Base-by-base conservation (phyloP, 2,888 invertebrate genomes). In the Conomelus anceps region DNA sequence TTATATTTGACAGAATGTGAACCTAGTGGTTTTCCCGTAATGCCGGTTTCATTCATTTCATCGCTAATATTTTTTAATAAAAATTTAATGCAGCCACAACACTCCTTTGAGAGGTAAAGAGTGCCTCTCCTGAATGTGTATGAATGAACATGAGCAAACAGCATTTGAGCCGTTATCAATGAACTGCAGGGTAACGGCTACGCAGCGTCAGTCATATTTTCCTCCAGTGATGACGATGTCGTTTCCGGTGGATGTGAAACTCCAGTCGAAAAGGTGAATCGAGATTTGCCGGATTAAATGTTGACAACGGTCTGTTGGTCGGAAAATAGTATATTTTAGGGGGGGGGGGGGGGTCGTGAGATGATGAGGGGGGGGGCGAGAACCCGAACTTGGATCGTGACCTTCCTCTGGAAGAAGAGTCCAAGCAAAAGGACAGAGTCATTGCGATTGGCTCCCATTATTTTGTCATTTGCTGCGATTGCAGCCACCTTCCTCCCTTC, bases 381-480 rank as follows among this genome's bases (percentile, higher is more conserved):
- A n/a, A 63, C n/a, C n/a, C 63, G n/a, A 63, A 63, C 63, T 63
- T 1, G 3, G 63, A 63, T 63, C 63, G 63, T 63, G 63, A 63
- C 63, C 63, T 63, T 63, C 63, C 63, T 63, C 34, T n/a, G 63
- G n/a, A 63, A 63, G 63, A 63, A n/a, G n/a, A 63, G 63, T 63
- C 84, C 89, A 87, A 87, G 87, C 88, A 90, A 90, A 90, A 90
- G 88, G 90, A 89, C 90, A 90, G 22, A 85, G 90, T 90, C 89
- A 89, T 90, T 85, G 85, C 89, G 89, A 90, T 89, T 88, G 90
- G 89, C 87, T 89, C 88, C 89, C 89, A 89, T 89, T 90, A 90
- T 90, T 90, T 90, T 90, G 90, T 90, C 90, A 89, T 89, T 90
- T 89, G 89, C 85, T 89, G 88, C 89, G 87, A 90, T 90, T 90